A percentile compares a stretch with the other conserved stretches of the same genome.
These are phyloP conservation scores for Salmo trutta DNA, from an alignment of 2,797 vertebrate genomes.

Conservation along the genomic window DNA sequence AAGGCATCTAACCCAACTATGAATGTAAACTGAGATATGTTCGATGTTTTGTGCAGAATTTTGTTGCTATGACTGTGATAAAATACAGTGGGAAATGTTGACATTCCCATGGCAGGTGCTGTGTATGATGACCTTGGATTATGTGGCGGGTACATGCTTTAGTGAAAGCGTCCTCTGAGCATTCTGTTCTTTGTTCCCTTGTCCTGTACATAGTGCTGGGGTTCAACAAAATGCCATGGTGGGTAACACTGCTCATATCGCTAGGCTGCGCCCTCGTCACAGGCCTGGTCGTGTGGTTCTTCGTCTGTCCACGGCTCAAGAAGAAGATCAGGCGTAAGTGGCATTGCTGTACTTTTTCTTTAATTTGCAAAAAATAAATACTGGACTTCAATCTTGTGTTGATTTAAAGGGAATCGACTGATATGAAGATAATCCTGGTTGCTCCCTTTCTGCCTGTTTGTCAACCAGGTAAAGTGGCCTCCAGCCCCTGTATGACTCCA, in stretches of 20 bases:
- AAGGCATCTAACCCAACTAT: neutral
- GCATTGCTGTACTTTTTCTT: neutral
- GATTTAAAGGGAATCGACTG: neutral
- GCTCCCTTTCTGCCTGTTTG: neutral
- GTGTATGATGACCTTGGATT: neutral
- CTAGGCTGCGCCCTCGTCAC: conserved; percentile 83
- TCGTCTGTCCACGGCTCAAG: conserved; percentile 91
- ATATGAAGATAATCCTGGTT: neutral
- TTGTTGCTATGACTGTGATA: neutral
- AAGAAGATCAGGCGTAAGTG: conserved; percentile 92
- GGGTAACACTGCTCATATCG: conserved; percentile 88
- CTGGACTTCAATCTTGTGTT: neutral
- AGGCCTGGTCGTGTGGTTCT: conserved; percentile 89
- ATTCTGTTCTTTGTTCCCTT: neutral
- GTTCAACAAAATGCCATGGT: conserved; percentile 90
- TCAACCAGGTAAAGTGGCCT: conserved; percentile 76
- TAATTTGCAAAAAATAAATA: neutral
- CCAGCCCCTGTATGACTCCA: conserved; percentile 82
- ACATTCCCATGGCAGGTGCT: neutral
- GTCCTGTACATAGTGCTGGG: conserved; percentile 83
- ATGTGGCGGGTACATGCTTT: neutral
- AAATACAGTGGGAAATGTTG: neutral
- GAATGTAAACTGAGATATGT: neutral
- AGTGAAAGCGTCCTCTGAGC: conserved; percentile 9
- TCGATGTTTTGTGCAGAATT: neutral